These are phyloP conservation scores for Hipparchia sbordonii DNA, from an alignment of 2,888 invertebrate species.

Conservation along the genomic window DNA sequence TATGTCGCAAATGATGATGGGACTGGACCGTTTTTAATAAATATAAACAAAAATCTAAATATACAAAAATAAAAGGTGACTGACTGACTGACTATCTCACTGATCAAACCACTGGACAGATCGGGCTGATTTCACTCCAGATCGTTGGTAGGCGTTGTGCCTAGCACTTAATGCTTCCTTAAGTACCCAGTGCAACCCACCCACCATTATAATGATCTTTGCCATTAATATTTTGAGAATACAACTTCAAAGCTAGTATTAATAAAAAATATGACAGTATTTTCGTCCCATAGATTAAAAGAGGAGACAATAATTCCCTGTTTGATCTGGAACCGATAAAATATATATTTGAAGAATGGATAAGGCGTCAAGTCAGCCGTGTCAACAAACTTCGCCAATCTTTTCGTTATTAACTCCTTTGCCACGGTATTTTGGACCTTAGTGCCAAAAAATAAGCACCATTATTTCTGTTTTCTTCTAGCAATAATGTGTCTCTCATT, in stretches of 20 bases:
- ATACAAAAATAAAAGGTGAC: too few relatives aligned
- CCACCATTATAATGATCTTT: too few relatives aligned
- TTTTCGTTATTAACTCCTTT: slow-evolving; percentile 39
- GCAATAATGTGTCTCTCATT: slow-evolving; percentile 37
- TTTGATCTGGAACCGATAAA: slow-evolving; percentile 35
- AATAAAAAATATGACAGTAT: background rate
- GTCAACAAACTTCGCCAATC: slow-evolving; percentile 41
- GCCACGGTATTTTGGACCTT: slow-evolving; percentile 28
- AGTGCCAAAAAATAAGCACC: slow-evolving; percentile 1
- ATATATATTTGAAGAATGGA: slow-evolving; percentile 37
- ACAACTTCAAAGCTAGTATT: background rate
- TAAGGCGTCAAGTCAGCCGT: slow-evolving; percentile 36
- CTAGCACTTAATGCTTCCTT: too few relatives aligned
- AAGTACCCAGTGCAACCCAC: too few relatives aligned
- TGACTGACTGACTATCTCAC: too few relatives aligned
- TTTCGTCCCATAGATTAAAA: background rate
- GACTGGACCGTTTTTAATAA: too few relatives aligned
- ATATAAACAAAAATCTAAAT: too few relatives aligned
- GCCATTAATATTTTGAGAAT: too few relatives aligned
- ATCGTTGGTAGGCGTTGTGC: too few relatives aligned
- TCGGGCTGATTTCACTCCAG: too few relatives aligned
- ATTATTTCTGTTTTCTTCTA: slow-evolving; percentile 9
- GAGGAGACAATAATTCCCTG: slow-evolving; percentile 23
- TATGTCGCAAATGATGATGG: too few relatives aligned
- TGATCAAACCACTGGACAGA: too few relatives aligned